phyloP scores from a whole-genome alignment of 2,113 vertebrate species.

The Percina caprodes region DNA sequence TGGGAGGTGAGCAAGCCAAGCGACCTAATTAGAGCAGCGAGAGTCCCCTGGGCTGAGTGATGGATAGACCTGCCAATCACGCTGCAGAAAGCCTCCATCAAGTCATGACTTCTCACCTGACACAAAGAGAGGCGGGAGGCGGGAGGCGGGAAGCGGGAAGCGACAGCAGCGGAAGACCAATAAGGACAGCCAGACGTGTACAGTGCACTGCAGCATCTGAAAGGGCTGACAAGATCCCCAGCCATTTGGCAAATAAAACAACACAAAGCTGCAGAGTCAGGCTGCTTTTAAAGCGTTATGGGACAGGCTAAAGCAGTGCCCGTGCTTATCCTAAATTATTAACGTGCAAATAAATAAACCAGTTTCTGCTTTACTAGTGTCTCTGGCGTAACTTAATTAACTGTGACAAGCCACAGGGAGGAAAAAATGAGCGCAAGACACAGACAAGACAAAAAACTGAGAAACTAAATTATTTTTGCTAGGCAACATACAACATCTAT shows the following conservation, averaged over 20 bases:
- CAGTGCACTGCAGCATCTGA: slow-evolving; percentile 35
- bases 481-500: slow-evolving; percentile 87
- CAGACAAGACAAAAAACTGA: slow-evolving; percentile 67
- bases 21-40: slow-evolving; percentile 83
- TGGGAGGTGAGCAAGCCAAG: slow-evolving; percentile 80
- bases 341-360: slow-evolving; percentile 82
- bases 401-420: slow-evolving; percentile 72
- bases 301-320: slow-evolving; percentile 63
- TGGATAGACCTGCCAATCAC: slow-evolving; percentile 85
- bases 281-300: slow-evolving; percentile 56
- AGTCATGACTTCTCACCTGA: slow-evolving; percentile 80
- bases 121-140: slow-evolving; percentile 61
- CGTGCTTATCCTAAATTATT: slow-evolving; percentile 81
- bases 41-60: slow-evolving; percentile 82
- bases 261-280: slow-evolving; percentile 64
- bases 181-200: slow-evolving; percentile 53
- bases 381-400: slow-evolving; percentile 81
- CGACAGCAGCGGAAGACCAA: slow-evolving; percentile 40
- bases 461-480: slow-evolving; percentile 66
- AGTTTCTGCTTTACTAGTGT: slow-evolving; percentile 73
- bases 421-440: slow-evolving; percentile 55
- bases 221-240: slow-evolving; percentile 51
- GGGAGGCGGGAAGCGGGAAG: slow-evolving; percentile 13
- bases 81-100: slow-evolving; percentile 65
- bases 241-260: slow-evolving; percentile 60